A percentile compares a stretch with the other conserved stretches of the same genome.
Evolutionary conservation across 2,113 vertebrate species (phyloP).

Genomic region (Scortum barcoo): DNA sequence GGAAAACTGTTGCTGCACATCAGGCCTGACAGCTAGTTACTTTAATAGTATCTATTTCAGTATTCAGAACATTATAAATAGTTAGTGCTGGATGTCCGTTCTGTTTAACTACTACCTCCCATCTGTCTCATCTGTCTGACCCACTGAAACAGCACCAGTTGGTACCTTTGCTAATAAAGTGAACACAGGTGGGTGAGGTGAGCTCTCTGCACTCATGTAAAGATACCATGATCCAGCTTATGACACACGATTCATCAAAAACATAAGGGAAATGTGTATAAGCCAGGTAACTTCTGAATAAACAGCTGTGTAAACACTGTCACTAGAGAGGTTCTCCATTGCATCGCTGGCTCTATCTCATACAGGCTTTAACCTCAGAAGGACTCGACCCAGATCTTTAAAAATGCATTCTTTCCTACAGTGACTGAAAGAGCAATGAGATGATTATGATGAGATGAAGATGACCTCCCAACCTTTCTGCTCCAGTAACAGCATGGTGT

Average conservation of each 20-base stretch:
- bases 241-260: background rate
- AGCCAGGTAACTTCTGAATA: slow-evolving; percentile 17
- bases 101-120: slow-evolving; percentile 11
- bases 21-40: slow-evolving; percentile 33
- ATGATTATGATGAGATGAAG: background rate
- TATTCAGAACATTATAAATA: slow-evolving; percentile 42
- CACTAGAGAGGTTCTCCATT: slow-evolving; percentile 15
- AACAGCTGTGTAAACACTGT: background rate
- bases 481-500: background rate
- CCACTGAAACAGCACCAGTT: slow-evolving; percentile 5
- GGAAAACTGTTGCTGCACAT: slow-evolving; percentile 29
- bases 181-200: background rate
- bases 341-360: slow-evolving; percentile 6
- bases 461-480: background rate
- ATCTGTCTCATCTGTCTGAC: slow-evolving; percentile 30
- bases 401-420: background rate
- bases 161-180: background rate
- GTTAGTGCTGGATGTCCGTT: slow-evolving; percentile 30
- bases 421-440: background rate
- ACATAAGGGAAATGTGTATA: slow-evolving; percentile 8
- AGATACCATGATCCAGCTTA: background rate
- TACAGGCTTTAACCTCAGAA: slow-evolving; percentile 24
- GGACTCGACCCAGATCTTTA: background rate
- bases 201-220: background rate
- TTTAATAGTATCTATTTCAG: slow-evolving; percentile 40